A percentile compares a stretch with the other conserved stretches of the same genome.
Evolutionary conservation across 2,797 vertebrate species (phyloP).

Genomic region (Lindbergichthys nudifrons): DNA sequence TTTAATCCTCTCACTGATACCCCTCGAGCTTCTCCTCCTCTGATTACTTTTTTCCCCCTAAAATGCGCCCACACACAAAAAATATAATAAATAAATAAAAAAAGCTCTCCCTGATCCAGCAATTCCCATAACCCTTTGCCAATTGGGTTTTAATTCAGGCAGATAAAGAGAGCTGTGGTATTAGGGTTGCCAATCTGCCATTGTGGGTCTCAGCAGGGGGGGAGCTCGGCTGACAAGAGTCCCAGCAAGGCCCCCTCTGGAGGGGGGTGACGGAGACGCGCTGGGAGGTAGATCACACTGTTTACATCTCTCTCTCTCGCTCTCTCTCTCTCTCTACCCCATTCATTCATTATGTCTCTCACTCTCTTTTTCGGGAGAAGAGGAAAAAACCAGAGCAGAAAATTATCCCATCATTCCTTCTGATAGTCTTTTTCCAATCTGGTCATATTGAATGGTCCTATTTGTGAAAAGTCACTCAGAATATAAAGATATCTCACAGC

Average conservation of each 20-base stretch:
- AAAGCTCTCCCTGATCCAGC: conserved; percentile 46
- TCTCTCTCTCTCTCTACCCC: conserved; percentile 22
- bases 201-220: conserved; percentile 67
- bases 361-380: conserved; percentile 1
- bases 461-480: conserved; percentile 28
- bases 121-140: conserved; percentile 68
- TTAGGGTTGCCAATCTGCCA: conserved; percentile 78
- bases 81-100: conserved; percentile 56
- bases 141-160: conserved; percentile 73
- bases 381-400: conserved; percentile 25
- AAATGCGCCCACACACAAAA: conserved; percentile 63
- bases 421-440: conserved; percentile 15
- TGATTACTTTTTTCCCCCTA: conserved; percentile 52
- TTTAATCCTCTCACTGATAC: conserved; percentile 71
- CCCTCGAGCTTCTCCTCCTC: conserved; percentile 47
- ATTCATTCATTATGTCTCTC: conserved; percentile 29
- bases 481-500: conserved; percentile 37
- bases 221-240: conserved; percentile 66
- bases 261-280: conserved; percentile 51
- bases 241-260: conserved; percentile 60
- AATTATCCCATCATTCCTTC: neutral
- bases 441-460: conserved; percentile 28
- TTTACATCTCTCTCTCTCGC: conserved; percentile 23
- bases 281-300: conserved; percentile 55
- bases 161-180: conserved; percentile 72